phyloP scores from a whole-genome alignment of 2,113 vertebrate genomes.

The Petroica traversi region DNA sequence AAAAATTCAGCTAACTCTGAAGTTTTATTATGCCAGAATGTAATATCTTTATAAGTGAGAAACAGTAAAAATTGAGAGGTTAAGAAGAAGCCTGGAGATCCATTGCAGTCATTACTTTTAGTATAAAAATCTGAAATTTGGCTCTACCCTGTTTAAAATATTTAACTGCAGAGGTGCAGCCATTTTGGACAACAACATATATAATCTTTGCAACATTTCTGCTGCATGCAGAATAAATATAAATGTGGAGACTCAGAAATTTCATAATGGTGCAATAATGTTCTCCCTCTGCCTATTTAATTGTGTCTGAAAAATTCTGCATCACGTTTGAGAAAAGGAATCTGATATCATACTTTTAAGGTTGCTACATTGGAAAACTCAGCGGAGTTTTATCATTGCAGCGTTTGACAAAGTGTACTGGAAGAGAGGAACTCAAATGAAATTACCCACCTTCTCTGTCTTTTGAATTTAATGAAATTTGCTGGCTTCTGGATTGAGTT shows the following conservation, averaged over 20 bases:
- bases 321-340: not conserved
- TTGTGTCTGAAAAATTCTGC: not conserved
- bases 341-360: not conserved
- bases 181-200: fast-evolving
- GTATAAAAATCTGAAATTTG: not conserved
- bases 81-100: not conserved
- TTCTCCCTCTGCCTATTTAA: not conserved
- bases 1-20: not conserved
- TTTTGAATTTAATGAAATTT: constrained; percentile 64
- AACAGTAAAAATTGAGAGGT: not conserved
- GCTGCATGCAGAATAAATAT: not conserved
- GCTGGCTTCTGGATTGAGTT: constrained; percentile 43
- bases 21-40: not conserved
- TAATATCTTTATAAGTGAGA: not conserved
- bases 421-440: not conserved
- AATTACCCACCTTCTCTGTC: constrained; percentile 35
- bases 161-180: not conserved
- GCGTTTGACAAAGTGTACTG: not conserved
- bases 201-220: not conserved
- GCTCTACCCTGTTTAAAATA: not conserved
- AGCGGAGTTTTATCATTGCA: not conserved
- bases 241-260: not conserved
- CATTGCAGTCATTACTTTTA: not conserved
- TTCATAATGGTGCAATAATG: not conserved
- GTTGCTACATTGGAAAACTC: not conserved